These are phyloP conservation scores for Anagrus nilaparvatae DNA, from an alignment of 1,140 invertebrate species.

Conservation along the genomic window DNA sequence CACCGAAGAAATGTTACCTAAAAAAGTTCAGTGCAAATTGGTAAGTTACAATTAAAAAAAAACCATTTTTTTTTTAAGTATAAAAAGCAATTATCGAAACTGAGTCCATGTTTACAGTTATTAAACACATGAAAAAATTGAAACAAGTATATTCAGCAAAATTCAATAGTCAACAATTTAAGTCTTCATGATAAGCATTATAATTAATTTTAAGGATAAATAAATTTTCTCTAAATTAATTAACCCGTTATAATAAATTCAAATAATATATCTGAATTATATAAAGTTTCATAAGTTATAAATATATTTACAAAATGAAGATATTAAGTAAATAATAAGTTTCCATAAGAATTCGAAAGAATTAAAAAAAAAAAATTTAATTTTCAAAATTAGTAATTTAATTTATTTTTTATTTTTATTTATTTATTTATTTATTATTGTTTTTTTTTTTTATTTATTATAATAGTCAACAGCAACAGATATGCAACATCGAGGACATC, in stretches of 20 bases:
- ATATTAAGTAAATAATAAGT: too few species aligned
- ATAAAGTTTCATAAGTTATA: too few species aligned
- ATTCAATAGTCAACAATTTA: too few species aligned
- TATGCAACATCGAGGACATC: constrained; percentile 44
- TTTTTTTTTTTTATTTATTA: constrained; percentile 9
- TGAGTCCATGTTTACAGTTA: neutral
- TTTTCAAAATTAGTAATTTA: constrained; percentile 9
- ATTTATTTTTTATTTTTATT: constrained; percentile 16
- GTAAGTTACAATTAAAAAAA: constrained; percentile 37
- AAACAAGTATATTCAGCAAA: too few species aligned
- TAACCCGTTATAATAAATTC: too few species aligned
- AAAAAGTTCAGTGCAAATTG: constrained; percentile 42
- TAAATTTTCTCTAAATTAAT: too few species aligned
- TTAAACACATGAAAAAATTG: too few species aligned
- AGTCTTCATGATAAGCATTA: too few species aligned
- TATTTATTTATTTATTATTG: constrained; percentile 15
- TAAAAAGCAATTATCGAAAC: neutral
- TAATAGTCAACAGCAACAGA: constrained; percentile 44
- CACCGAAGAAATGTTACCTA: constrained; percentile 42
- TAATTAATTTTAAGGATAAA: too few species aligned
- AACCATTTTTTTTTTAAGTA: too few species aligned
- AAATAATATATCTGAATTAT: too few species aligned
- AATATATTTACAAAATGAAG: too few species aligned
- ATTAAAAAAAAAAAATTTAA: constrained; percentile 1
- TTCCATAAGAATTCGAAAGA: constrained; percentile 4